These are phyloP conservation scores for Tetranychus truncatus DNA, from an alignment of 2,888 invertebrate genomes.

Conservation along the genomic window DNA sequence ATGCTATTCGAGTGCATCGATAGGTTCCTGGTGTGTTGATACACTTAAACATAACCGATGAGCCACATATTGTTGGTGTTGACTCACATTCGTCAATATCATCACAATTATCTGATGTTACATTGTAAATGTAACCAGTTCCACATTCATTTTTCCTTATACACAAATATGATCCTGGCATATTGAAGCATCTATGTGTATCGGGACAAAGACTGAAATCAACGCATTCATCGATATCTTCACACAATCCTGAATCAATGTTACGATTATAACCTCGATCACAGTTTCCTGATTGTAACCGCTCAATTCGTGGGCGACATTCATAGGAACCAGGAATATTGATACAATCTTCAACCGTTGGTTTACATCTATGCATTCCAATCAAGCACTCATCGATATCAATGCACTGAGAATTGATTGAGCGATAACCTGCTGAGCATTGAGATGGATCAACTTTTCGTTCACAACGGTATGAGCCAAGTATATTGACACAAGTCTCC, in stretches of 20 bases:
- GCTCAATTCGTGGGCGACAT: neutral
- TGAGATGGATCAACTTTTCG: constrained; percentile 17
- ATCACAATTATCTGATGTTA: constrained; percentile 56
- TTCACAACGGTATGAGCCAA: constrained; percentile 29
- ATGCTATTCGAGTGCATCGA: constrained; percentile 16
- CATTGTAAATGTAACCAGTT: constrained; percentile 85
- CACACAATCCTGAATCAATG: constrained; percentile 41
- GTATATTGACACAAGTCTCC: constrained; percentile 29
- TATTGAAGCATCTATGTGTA: constrained; percentile 71
- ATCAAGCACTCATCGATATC: constrained; percentile 34
- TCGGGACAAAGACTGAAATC: constrained; percentile 49
- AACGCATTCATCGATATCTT: constrained; percentile 31
- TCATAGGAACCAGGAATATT: constrained; percentile 3
- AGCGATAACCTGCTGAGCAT: constrained; percentile 1
- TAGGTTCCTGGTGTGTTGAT: constrained; percentile 48
- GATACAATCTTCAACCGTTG: neutral
- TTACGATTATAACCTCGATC: neutral
- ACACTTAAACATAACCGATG: constrained; percentile 33
- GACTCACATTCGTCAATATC: constrained; percentile 37
- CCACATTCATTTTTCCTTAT: constrained; percentile 72
- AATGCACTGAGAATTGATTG: constrained; percentile 21
- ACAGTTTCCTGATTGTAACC: neutral
- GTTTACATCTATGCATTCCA: neutral
- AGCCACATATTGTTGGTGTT: constrained; percentile 31
- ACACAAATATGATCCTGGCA: constrained; percentile 68